Evolutionary conservation across 2,888 invertebrate species (phyloP).

Genomic region (Bellardia bayeri): DNA sequence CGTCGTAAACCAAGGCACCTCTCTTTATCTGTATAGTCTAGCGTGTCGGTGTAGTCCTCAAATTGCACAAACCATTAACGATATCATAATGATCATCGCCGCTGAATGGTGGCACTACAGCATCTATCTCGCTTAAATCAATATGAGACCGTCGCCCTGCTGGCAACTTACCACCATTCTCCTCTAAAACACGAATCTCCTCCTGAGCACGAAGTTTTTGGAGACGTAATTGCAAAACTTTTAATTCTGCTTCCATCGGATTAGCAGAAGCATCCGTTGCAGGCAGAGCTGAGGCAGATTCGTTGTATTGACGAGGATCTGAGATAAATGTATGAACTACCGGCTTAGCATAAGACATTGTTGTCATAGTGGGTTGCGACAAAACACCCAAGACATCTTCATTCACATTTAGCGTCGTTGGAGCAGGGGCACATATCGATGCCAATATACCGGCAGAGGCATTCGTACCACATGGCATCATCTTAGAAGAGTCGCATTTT

Average conservation of each 20-base stretch:
- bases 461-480: too few species aligned
- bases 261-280: background rate
- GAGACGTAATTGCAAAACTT: background rate
- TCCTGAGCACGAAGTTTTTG: background rate
- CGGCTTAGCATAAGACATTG: too few species aligned
- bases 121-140: conserved; percentile 23
- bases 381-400: too few species aligned
- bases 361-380: too few species aligned
- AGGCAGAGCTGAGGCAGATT: background rate
- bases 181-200: background rate
- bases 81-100: conserved; percentile 48
- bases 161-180: background rate
- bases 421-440: too few species aligned
- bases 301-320: background rate
- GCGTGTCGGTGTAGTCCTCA: conserved; percentile 43
- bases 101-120: conserved; percentile 45
- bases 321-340: too few species aligned
- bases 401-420: too few species aligned
- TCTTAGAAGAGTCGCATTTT: too few species aligned
- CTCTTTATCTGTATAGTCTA: conserved; percentile 13
- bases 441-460: too few species aligned
- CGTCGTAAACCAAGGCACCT: background rate
- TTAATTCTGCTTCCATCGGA: background rate
- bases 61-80: conserved; percentile 44
- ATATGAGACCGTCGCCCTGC: background rate